These are phyloP conservation scores for Argopecten irradians DNA, from an alignment of 1,140 invertebrate species.

Conservation along the genomic window DNA sequence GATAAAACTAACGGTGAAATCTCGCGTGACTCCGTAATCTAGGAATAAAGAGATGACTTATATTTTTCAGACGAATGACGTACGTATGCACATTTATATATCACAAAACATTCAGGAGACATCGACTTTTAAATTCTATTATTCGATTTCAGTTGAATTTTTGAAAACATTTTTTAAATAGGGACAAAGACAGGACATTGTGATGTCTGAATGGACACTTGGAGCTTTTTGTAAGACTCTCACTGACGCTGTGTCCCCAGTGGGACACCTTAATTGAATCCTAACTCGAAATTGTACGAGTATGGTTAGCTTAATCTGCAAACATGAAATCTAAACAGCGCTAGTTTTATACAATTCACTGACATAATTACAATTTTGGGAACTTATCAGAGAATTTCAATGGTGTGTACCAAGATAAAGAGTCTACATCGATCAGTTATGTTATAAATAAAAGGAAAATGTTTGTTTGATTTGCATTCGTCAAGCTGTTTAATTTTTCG, in stretches of 20 bases:
- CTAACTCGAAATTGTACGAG: background rate
- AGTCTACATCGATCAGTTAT: too few species aligned
- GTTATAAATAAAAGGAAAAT: too few species aligned
- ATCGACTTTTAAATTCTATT: background rate
- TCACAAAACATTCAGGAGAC: background rate
- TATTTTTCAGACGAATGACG: too few species aligned
- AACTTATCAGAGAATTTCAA: too few species aligned
- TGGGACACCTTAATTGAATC: background rate
- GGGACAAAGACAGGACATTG: background rate
- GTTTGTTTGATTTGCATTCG: too few species aligned
- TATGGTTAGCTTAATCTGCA: background rate
- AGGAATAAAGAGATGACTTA: too few species aligned
- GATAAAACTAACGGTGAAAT: too few species aligned
- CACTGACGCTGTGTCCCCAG: background rate
- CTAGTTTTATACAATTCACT: background rate
- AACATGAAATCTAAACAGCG: background rate
- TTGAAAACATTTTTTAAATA: background rate
- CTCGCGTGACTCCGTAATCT: too few species aligned
- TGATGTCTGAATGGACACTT: background rate
- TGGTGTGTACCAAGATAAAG: background rate
- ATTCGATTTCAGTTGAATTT: background rate
- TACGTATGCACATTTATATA: too few species aligned
- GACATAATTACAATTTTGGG: background rate
- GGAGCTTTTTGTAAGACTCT: background rate
- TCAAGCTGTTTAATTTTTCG: too few species aligned